Percentiles rank a stretch among this genome's conserved stretches.
phyloP scores from a whole-genome alignment of 2,113 vertebrate species.

The Zootoca vivipara region DNA sequence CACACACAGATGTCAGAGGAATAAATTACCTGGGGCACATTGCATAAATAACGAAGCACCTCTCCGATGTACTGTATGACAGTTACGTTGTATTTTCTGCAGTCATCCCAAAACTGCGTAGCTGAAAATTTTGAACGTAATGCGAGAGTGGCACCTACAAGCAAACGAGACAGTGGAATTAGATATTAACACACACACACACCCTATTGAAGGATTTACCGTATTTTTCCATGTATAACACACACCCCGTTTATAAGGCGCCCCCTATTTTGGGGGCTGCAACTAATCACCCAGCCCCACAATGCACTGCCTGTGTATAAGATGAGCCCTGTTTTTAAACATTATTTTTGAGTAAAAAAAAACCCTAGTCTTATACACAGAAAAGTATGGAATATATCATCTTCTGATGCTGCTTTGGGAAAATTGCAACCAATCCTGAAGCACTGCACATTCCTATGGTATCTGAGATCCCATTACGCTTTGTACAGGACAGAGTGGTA shows the following conservation, averaged over 20 bases:
- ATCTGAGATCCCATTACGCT: background rate
- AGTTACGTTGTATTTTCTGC: conserved; percentile 84
- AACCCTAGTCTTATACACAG: no score
- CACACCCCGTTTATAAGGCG: no score
- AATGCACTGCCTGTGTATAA: no score
- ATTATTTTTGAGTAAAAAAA: no score
- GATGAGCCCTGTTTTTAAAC: no score
- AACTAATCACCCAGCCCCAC: no score
- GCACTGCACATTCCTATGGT: background rate
- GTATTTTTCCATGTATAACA: no score
- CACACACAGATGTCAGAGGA: background rate
- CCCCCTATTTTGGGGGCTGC: no score
- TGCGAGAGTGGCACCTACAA: conserved; percentile 82
- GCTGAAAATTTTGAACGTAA: conserved; percentile 87
- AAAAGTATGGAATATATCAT: background rate
- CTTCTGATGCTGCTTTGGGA: background rate
- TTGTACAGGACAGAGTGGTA: no score
- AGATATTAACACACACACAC: background rate
- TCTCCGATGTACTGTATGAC: conserved; percentile 91
- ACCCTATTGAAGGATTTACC: background rate
- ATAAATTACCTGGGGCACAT: conserved; percentile 77
- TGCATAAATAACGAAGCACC: conserved; percentile 87
- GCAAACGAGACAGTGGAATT: conserved; percentile 19
- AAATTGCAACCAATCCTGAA: background rate
- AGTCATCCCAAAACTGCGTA: conserved; percentile 91